Base-by-base conservation (phyloP, 2,113 vertebrate species). In the Chloebia gouldiae region DNA sequence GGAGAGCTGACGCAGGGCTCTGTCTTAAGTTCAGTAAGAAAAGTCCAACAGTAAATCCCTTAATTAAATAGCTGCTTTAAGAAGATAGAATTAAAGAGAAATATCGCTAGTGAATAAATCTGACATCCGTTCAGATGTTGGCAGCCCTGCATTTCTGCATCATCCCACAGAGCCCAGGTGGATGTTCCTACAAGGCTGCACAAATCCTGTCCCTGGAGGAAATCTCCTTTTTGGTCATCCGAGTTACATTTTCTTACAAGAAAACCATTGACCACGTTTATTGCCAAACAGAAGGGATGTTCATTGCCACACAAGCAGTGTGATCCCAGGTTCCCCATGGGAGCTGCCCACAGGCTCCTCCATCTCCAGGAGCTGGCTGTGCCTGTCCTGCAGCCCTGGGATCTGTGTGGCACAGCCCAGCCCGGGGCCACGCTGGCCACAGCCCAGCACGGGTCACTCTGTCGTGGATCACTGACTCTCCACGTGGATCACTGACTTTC, bases 261-360 rank as follows among this genome's bases (percentile, higher is more conserved):
- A 51, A 65, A 51, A 15, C 45, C 33, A 2, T 78, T 75, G 23
- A 19, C 40, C 25, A 3, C 0, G 0, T 10, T 9, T 16, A 6
- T 10, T 60, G n/a, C 57, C 66, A 31, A 40, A 37, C 28, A n/a
- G 57, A 53, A 72, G 37, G 31, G 50, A 45, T 7, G 28, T 8
- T 61, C 70, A 5, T 12, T 39, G 64, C 64, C 64, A 20, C 0
- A 1, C 49, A 40, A 60, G 66, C 13, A 31, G 28, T 5, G 18
- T 24, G 18, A 68, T 11, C 0, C 3, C 30, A 7, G 10, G 12
- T 0, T 35, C 5, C 1, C 1, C 4, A 5, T 0, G 21, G 69
- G 39, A 94, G 31, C 64, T 87, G 51, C 49, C 56, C 8, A 0
- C 0, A 0, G 35, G 30, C 30, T 63, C 37, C 70, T 66, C 45